Evolutionary conservation across 2,797 vertebrate species (phyloP).

Genomic region (Luscinia luscinia): DNA sequence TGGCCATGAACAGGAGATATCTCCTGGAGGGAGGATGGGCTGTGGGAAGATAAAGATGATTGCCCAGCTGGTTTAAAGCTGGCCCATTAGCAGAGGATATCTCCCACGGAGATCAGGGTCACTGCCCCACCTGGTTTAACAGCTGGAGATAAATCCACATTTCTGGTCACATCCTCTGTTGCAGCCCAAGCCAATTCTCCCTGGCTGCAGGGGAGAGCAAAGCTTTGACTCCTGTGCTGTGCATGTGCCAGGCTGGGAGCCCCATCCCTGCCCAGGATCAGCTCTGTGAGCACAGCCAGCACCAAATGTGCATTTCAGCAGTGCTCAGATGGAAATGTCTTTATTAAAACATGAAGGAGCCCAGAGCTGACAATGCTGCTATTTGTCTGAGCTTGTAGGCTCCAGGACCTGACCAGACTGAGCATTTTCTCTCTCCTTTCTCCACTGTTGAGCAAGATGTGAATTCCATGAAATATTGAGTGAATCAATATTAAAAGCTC

Average conservation of each 20-base stretch:
- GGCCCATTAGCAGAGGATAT: too few species aligned
- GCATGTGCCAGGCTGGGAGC: neutral
- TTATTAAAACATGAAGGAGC: conserved; percentile 37
- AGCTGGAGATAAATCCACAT: too few species aligned
- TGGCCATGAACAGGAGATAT: too few species aligned
- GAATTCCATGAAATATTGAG: conserved; percentile 55
- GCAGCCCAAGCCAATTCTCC: too few species aligned
- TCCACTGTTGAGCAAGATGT: conserved; percentile 19
- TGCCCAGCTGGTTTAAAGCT: too few species aligned
- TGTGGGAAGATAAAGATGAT: too few species aligned
- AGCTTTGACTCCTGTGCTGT: neutral
- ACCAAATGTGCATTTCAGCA: neutral
- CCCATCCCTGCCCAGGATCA: neutral
- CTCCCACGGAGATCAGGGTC: too few species aligned
- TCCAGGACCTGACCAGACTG: neutral
- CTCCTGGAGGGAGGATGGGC: too few species aligned
- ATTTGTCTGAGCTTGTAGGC: neutral
- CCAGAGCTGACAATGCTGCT: neutral
- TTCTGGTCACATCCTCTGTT: too few species aligned
- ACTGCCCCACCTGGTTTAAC: too few species aligned
- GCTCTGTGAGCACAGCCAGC: neutral
- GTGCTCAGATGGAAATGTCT: neutral
- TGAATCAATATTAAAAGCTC: conserved; percentile 64
- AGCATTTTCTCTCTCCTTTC: neutral
- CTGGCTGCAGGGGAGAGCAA: neutral